Evolutionary conservation across 2,888 invertebrate species (phyloP), one percentile per base, ranked within the genome.

Genomic region (Habrosyne pyritoides): DNA sequence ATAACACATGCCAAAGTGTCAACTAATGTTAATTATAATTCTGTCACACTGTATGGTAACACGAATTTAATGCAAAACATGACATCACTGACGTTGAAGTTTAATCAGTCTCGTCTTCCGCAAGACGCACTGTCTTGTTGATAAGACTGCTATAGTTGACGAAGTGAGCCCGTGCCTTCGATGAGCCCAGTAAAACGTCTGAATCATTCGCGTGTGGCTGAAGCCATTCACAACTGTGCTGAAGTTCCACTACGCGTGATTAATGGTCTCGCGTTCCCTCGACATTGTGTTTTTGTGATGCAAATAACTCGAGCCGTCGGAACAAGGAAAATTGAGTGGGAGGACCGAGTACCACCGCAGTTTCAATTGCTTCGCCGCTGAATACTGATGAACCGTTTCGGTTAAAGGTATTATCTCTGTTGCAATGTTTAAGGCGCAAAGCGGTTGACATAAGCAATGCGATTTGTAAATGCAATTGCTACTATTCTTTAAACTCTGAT

Each of bases 221-320:
- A 87, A 87, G 86, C 86, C 79, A 86, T 89, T 89, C 87, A 86
- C 78, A 77, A 77, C 77, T 79, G 80, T 76, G 79, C 79, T 80
- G 81, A 79, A 87, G 87, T 88, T 84, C 86, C 86, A 84, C 81
- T 83, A 82, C 83, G 81, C 79, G 88, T 91, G 91, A 91, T 91
- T 91, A 91, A 91, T 91, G 87, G 87, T 86, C 84, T 78, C 83
- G 86, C 87, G 85, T 85, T 87, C 89, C 86, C 88, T 79, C 88
- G 86, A 91, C 89, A 90, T 89, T 88, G 89, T 90, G 91, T 91
- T 91, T 91, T 91, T 91, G 91, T 91, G 90, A 91, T 91, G 91
- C 91, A 91, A 91, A 91, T 91, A 89, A 90, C 89, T 90, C 84
- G 85, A 88, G 86, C 86, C 86, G 86, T 86, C 89, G 90, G 89